Percentiles rank a stretch among this genome's conserved stretches.
phyloP scores from a whole-genome alignment of 37 sponge, comb jelly and placozoan genomes.

The Chondrilla cf. caribensis region DNA sequence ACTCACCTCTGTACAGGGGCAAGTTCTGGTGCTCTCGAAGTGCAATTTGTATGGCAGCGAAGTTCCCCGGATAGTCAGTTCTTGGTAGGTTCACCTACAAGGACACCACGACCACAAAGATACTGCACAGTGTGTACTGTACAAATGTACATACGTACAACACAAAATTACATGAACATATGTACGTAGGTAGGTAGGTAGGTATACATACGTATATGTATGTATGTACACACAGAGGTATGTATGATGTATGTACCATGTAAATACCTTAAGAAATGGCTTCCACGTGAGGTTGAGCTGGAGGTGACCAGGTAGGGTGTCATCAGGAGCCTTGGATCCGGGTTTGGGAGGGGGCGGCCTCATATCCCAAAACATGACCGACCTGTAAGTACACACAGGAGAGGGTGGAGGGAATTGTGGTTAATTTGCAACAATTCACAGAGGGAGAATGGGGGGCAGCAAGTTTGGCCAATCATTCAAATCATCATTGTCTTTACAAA shows the following conservation, averaged over 20 bases:
- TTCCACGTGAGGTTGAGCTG: conserved; percentile 80
- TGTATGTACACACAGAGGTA: background rate
- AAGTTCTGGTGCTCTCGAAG: conserved; percentile 44
- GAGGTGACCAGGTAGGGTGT: conserved; percentile 31
- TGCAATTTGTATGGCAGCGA: conserved; percentile 60
- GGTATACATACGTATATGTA: conserved; percentile 3
- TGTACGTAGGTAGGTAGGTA: background rate
- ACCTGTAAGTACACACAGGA: conserved; percentile 29
- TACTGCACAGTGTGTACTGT: background rate
- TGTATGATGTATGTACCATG: background rate
- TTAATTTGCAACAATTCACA: no score
- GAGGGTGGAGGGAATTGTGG: no score
- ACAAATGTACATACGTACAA: background rate
- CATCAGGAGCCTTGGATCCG: conserved; percentile 15
- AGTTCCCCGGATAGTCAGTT: conserved; percentile 54
- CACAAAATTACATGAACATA: background rate
- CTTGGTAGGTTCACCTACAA: conserved; percentile 61
- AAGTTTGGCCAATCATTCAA: no score
- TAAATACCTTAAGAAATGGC: conserved; percentile 72
- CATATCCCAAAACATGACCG: conserved; percentile 91
- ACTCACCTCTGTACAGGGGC: conserved; percentile 28
- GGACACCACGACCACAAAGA: background rate
- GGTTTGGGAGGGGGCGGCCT: conserved; percentile 59
- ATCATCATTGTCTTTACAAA: no score
- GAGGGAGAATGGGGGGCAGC: background rate